Percentiles rank a stretch among this genome's conserved stretches.
Evolutionary conservation across 1,140 invertebrate species (phyloP).

Genomic region (Tenebrio molitor): DNA sequence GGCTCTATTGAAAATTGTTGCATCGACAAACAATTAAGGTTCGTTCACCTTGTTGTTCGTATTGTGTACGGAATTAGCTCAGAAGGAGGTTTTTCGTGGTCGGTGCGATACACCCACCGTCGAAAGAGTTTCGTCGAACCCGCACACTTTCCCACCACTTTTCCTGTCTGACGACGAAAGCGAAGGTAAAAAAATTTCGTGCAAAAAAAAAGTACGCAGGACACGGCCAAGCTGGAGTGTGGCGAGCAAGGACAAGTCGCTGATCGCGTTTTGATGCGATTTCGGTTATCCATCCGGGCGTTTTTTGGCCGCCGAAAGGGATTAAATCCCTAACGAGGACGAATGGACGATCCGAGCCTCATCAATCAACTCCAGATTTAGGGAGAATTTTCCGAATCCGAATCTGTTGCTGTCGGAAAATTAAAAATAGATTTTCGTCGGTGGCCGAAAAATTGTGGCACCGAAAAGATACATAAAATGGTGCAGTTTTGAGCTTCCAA

Average conservation of each 20-base stretch:
- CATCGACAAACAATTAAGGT: constrained; percentile 10
- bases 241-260: neutral
- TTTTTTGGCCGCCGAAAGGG: neutral
- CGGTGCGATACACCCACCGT: constrained; percentile 26
- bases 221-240: neutral
- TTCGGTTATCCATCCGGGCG: neutral
- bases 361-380: too few species aligned
- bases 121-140: neutral
- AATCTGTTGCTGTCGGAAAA: too few species aligned
- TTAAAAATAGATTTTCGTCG: too few species aligned
- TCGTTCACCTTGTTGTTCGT: constrained; percentile 1
- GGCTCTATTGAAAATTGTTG: neutral
- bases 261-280: neutral
- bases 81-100: neutral
- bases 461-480: too few species aligned
- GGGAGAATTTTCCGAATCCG: too few species aligned
- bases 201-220: neutral
- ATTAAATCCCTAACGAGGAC: too few species aligned
- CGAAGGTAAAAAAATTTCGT: neutral
- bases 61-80: constrained; percentile 16
- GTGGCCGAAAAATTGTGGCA: too few species aligned
- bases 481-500: too few species aligned
- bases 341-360: too few species aligned
- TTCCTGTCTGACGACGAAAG: too few species aligned
- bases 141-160: neutral